phyloP scores from a whole-genome alignment of 2,888 invertebrate species.

The Heteropelma amictum region DNA sequence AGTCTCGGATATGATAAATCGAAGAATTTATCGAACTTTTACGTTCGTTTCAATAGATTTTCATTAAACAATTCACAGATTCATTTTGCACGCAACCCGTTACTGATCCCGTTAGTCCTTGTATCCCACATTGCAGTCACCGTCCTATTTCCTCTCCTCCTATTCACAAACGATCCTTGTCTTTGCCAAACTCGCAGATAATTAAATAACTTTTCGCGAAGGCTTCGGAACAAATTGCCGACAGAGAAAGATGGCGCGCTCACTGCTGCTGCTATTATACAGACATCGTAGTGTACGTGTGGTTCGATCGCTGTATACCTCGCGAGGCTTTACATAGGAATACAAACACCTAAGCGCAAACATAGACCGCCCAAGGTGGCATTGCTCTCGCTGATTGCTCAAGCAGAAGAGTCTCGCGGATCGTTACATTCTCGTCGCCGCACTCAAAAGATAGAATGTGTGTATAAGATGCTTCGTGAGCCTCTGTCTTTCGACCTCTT shows the following conservation, averaged over 20 bases:
- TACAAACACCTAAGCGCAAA: background rate
- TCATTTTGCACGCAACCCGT: too few relatives aligned
- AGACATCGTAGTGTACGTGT: background rate
- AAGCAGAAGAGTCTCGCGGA: constrained; percentile 36
- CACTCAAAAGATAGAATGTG: constrained; percentile 1
- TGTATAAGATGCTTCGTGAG: background rate
- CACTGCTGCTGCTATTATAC: background rate
- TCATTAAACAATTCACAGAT: too few relatives aligned
- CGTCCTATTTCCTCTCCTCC: too few relatives aligned
- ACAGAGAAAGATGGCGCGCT: background rate
- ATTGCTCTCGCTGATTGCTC: constrained; percentile 49
- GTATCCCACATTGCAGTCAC: too few relatives aligned
- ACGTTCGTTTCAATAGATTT: too few relatives aligned
- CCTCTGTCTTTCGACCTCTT: background rate
- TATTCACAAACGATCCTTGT: constrained; percentile 30
- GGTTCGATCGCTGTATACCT: constrained; percentile 3
- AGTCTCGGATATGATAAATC: too few relatives aligned
- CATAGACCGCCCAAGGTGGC: constrained; percentile 33
- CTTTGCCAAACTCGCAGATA: constrained; percentile 41
- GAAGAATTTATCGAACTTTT: too few relatives aligned
- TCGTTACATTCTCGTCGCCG: constrained; percentile 35
- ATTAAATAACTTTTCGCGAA: constrained; percentile 59
- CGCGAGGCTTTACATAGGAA: background rate
- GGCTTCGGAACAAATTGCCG: constrained; percentile 47
- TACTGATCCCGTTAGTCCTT: too few relatives aligned